These are phyloP conservation scores for Venustoraphidia nigricollis DNA, from an alignment of 2,888 invertebrate genomes.

Conservation along the genomic window DNA sequence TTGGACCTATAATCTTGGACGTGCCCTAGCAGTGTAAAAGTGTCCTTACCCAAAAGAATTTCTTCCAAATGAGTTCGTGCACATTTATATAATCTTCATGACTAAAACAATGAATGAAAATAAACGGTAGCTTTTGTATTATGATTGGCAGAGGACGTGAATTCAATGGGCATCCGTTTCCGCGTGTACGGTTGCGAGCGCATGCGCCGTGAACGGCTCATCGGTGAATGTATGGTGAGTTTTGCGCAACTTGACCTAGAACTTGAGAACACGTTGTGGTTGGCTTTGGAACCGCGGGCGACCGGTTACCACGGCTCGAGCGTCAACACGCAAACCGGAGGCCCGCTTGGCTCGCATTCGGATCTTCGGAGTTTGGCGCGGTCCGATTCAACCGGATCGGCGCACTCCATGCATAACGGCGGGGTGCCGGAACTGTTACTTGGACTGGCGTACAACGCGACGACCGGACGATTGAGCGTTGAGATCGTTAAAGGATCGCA, in stretches of 20 bases:
- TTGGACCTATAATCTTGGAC: no score
- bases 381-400: constrained; percentile 88
- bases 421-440: constrained; percentile 82
- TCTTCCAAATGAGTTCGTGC: no score
- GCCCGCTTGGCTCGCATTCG: constrained; percentile 25
- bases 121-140: constrained; percentile 1
- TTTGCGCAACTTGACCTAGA: constrained; percentile 83
- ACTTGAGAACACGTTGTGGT: constrained; percentile 79
- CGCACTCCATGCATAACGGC: constrained; percentile 78
- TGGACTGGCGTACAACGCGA: constrained; percentile 84
- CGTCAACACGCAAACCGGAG: constrained; percentile 23
- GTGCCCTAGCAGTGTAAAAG: no score
- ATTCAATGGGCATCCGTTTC: constrained; percentile 78
- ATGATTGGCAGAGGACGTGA: constrained; percentile 61
- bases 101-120: constrained; percentile 1
- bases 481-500: constrained; percentile 73
- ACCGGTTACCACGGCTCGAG: constrained; percentile 18
- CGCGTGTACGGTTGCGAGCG: constrained; percentile 85
- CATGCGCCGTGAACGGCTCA: constrained; percentile 79
- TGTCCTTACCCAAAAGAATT: no score
- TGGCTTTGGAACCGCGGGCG: constrained; percentile 63
- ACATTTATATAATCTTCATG: no score
- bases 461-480: constrained; percentile 82
- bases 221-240: constrained; percentile 81
- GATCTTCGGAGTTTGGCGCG: constrained; percentile 68